phyloP scores from a whole-genome alignment of 2,888 invertebrate species.

The Choreutis nemorana region DNA sequence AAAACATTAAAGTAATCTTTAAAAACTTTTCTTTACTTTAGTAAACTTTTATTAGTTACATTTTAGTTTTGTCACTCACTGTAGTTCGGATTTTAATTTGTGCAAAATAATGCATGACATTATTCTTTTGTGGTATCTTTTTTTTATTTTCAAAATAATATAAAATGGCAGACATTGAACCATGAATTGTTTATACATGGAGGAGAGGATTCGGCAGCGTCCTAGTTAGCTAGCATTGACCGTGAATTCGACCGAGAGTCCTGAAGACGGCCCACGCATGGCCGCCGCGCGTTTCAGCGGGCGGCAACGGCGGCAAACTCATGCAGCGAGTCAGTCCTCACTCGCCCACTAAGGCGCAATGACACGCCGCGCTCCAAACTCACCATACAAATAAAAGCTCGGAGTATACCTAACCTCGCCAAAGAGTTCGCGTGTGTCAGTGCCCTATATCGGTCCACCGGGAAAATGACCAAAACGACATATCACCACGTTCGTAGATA shows the following conservation, averaged over 20 bases:
- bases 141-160: too few species aligned
- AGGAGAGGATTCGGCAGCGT: too few species aligned
- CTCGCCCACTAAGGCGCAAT: slow-evolving; percentile 38
- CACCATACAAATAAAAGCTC: slow-evolving; percentile 13
- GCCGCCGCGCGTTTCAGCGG: slow-evolving; percentile 24
- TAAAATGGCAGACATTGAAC: too few species aligned
- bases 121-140: too few species aligned
- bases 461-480: slow-evolving; percentile 18
- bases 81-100: too few species aligned
- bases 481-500: slow-evolving; percentile 50
- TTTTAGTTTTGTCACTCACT: too few species aligned
- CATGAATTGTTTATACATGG: too few species aligned
- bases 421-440: slow-evolving; percentile 28
- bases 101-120: too few species aligned
- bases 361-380: slow-evolving; percentile 37
- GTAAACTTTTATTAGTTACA: too few species aligned
- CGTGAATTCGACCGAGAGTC: slow-evolving; percentile 29
- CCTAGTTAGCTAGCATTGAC: slow-evolving; percentile 50
- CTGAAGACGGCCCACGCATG: slow-evolving; percentile 23
- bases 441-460: slow-evolving; percentile 15
- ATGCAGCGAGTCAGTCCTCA: slow-evolving; percentile 32
- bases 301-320: background rate
- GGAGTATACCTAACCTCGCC: slow-evolving; percentile 6
- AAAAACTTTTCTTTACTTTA: too few species aligned
- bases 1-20: too few species aligned